Conservation (phyloP, 2,113 vertebrate genomes). For the Nipponia nippon region DNA sequence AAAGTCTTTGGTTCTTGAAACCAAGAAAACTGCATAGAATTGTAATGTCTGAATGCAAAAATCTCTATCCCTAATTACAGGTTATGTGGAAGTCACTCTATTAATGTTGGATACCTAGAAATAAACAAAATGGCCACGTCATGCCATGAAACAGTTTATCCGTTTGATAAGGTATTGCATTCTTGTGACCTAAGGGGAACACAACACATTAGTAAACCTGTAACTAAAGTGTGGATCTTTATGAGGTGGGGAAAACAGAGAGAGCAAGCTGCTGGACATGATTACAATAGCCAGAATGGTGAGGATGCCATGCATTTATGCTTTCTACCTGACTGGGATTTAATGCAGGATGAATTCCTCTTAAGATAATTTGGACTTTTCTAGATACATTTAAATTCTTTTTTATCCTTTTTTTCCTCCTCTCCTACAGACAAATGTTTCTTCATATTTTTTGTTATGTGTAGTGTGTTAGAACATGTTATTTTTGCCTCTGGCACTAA, state of each 20-base stretch:
- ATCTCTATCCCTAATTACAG: background rate
- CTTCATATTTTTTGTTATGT: background rate
- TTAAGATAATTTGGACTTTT: background rate
- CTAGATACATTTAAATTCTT: background rate
- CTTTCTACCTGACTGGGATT: background rate
- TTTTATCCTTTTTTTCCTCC: background rate
- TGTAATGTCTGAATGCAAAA: background rate
- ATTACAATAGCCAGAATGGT: background rate
- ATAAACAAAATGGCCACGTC: background rate
- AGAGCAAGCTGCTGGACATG: background rate
- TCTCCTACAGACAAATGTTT: background rate
- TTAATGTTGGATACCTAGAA: background rate
- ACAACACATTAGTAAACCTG: background rate
- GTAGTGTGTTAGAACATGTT: background rate
- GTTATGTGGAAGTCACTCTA: background rate
- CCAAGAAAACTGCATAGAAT: background rate
- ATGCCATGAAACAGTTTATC: background rate
- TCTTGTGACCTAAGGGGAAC: background rate
- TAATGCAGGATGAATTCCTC: background rate
- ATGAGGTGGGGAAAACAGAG: background rate
- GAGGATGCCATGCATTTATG: background rate
- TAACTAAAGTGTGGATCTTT: background rate
- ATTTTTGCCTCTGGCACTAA: conserved; percentile 1
- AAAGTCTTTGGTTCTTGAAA: background rate
- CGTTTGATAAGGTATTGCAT: background rate